Evolutionary conservation across 2,888 invertebrate genomes (phyloP).

Genomic region (Drosophila nigritarsus): DNA sequence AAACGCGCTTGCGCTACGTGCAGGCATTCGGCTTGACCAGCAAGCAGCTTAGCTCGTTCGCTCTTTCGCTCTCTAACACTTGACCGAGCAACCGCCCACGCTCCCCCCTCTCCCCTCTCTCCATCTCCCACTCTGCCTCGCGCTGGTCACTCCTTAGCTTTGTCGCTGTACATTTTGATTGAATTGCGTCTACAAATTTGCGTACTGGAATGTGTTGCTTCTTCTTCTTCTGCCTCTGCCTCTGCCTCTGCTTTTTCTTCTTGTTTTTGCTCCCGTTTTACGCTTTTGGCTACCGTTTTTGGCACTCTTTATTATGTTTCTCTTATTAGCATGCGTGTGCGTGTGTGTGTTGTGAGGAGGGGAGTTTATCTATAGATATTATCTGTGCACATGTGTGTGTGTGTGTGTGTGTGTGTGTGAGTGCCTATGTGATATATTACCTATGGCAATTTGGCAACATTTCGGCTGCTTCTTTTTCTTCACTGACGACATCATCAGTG

Average conservation of each 20-base stretch:
- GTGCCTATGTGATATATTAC: slow-evolving; percentile 38
- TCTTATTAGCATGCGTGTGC: slow-evolving; percentile 36
- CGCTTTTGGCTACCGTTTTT: slow-evolving; percentile 49
- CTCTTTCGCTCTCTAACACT: background rate
- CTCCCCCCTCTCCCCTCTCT: background rate
- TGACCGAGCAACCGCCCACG: background rate
- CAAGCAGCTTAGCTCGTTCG: background rate
- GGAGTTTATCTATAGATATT: background rate
- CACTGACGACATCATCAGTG: background rate
- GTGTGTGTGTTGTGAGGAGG: background rate
- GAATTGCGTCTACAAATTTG: slow-evolving; percentile 56
- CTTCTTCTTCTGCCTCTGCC: background rate
- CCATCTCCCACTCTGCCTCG: background rate
- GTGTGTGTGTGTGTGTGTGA: background rate
- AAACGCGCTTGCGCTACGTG: slow-evolving; percentile 57
- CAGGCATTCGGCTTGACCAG: slow-evolving; percentile 63
- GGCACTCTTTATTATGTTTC: slow-evolving; percentile 18
- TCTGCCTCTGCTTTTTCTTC: background rate
- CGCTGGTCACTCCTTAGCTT: slow-evolving; percentile 45
- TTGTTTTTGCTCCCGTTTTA: slow-evolving; percentile 26
- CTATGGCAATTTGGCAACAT: slow-evolving; percentile 45
- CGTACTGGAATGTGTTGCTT: slow-evolving; percentile 41
- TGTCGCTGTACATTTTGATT: slow-evolving; percentile 51
- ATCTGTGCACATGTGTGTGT: background rate
- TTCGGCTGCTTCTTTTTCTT: slow-evolving; percentile 16